A percentile compares a stretch with the other conserved stretches of the same genome.
Evolutionary conservation across 2,113 vertebrate species (phyloP).

Genomic region (Ardeotis arabs): DNA sequence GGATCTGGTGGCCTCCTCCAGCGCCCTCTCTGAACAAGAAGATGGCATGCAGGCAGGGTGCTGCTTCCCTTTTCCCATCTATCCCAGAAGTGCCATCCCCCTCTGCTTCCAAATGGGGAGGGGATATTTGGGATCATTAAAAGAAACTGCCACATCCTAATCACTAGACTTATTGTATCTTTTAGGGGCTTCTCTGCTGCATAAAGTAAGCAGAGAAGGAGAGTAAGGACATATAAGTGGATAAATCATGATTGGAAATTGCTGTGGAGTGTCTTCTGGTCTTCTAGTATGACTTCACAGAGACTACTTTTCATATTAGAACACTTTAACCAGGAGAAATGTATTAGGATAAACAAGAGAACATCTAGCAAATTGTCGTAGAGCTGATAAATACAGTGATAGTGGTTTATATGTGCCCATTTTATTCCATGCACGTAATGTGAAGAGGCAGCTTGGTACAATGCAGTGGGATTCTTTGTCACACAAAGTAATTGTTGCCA

Average conservation of each 20-base stretch:
- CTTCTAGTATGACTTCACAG: not conserved
- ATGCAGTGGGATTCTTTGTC: not conserved
- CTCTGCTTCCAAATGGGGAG: not conserved
- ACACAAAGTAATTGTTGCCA: not conserved
- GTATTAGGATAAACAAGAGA: not conserved
- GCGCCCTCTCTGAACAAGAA: not conserved
- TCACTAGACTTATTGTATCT: not conserved
- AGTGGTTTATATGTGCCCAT: not conserved
- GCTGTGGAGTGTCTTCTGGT: not conserved
- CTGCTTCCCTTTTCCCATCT: not conserved
- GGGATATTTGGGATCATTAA: not conserved
- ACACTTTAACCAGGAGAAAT: not conserved
- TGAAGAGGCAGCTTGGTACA: not conserved
- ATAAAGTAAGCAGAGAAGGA: not conserved
- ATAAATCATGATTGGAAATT: not conserved
- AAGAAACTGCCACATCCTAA: not conserved
- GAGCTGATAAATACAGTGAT: not conserved
- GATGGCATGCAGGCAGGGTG: not conserved
- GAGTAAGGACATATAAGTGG: not conserved
- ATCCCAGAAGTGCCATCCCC: not conserved
- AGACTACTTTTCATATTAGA: not conserved
- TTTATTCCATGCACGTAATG: not conserved
- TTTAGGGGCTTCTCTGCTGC: not conserved
- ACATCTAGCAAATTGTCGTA: not conserved
- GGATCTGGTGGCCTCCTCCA: not conserved